Conservation (phyloP, 2,888 invertebrate species). For the Agonopterix alstromeriana region DNA sequence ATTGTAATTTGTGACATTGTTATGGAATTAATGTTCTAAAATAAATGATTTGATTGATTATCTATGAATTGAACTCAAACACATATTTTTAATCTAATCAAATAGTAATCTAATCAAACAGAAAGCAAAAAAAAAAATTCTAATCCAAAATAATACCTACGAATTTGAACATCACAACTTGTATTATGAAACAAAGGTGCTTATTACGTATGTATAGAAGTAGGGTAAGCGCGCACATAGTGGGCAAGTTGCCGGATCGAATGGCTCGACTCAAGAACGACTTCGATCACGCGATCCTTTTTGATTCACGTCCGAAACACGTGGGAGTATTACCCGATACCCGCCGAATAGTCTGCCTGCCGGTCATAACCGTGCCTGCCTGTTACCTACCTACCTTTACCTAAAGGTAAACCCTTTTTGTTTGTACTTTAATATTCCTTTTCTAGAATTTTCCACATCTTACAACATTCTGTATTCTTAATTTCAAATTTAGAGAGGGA, state of each 20-base stretch:
- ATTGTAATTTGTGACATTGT: too few relatives aligned
- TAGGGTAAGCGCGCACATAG: slow-evolving; percentile 26
- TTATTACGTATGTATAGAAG: slow-evolving; percentile 31
- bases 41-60: too few relatives aligned
- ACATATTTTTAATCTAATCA: too few relatives aligned
- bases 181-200: slow-evolving; percentile 26
- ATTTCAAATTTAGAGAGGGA: too few relatives aligned
- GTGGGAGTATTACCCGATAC: slow-evolving; percentile 15
- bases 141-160: slow-evolving; percentile 1
- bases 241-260: slow-evolving; percentile 32
- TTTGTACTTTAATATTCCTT: too few relatives aligned
- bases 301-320: slow-evolving; percentile 36
- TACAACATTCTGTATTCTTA: too few relatives aligned
- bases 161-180: slow-evolving; percentile 11
- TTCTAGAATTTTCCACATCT: too few relatives aligned
- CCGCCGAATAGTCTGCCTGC: slow-evolving; percentile 6
- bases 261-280: slow-evolving; percentile 40
- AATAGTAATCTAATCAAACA: too few relatives aligned
- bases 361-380: slow-evolving; percentile 5
- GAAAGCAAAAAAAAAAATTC: too few relatives aligned
- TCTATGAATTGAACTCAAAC: too few relatives aligned
- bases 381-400: neutral
- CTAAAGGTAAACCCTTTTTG: too few relatives aligned
- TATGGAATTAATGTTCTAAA: too few relatives aligned
- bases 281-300: slow-evolving; percentile 52